Evolutionary conservation across 2,113 vertebrate genomes (phyloP), one percentile per base, ranked within the genome.

Genomic region (Sceloporus tristichus): DNA sequence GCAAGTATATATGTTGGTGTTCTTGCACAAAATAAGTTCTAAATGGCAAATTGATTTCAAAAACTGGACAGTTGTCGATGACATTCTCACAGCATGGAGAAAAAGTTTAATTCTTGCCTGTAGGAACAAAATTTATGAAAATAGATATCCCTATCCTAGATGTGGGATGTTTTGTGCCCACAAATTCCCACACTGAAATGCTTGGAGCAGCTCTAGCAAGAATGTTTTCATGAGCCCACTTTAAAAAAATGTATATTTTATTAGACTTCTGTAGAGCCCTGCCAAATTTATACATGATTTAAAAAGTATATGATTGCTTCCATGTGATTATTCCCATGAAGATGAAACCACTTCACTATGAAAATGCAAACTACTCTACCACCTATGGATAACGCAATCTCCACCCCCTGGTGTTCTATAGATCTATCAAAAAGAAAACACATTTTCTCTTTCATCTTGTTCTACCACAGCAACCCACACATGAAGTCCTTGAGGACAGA

Each of bases 331-430:
- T 25, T 13, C 40, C 76, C 54, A 9, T 19, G 59, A 29, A 14
- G 29, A 78, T 29, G 10, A 38, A 78, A 14, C 48, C 14, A 54
- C 4, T 2, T 3, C 54, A 73, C 80, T 53, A 25, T 68, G 25
- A 83, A 68, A 38, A 83, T 77, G 29, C 59, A 75, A 82, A 82
- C 59, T 21, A 59, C 5, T 14, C 16, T 42, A 19, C 21, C 40
- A 68, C 75, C 79, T n/a, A 76, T 11, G 40, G 65, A 65, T 48
- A 76, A 88, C 42, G 40, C 80, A 76, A 54, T 76, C 59, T 29
- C 42, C 13, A 29, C 34, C 29, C 59, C 34, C 62, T 16, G 19
- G 59, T 42, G 4, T n/a, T n/a, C 2, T 56, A 3, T 79, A 53
- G 75, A 76, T 79, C 0, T 59, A 1, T n/a, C 86, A 42, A 6